Evolutionary conservation across 1,140 invertebrate species (phyloP), one percentile per base, ranked within the genome.

Genomic region (Drosophila ananassae): DNA sequence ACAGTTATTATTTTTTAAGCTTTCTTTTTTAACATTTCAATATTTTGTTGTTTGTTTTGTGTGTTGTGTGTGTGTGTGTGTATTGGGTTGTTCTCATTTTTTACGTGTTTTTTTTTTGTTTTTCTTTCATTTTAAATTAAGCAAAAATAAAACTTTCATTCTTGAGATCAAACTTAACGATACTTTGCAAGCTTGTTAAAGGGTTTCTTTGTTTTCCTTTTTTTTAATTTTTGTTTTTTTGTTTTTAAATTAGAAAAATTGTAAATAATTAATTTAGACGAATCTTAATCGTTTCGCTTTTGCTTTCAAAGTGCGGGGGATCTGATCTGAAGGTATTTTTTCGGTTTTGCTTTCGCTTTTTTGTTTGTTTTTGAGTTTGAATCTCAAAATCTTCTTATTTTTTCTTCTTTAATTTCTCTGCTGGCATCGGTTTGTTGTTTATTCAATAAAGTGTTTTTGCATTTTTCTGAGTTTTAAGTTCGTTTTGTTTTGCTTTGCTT

Each of bases 101-200:
- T 22, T 22, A 24, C 48, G 56, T 67, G 25, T 12, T 73, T 60
- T 73, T 60, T 73, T 76, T 48, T 55, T 51, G 39, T 76, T 47
- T 72, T 77, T 77, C 57, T 69, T 75, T 66, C 53, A 17, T 74
- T 78, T 89, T 89, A 83, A 79, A 87, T 77, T 81, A 89, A 82
- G 79, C 83, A 89, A 87, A 85, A 87, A 80, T 69, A 63, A 81
- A 85, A 89, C 72, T 83, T 83, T 66, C 51, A 66, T 75, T 75
- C 73, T 89, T 89, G 83, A 89, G 83, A 89, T 89, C 83, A 89
- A 89, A 89, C 84, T 87, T 87, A 87, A 89, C 83, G 83, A 87
- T 87, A 89, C 83, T 87, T 85, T 85, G 82, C 82, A 87, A 89
- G 79, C 72, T 76, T 81, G 9, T 81, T 60, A 59, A 55, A 56